Evolutionary conservation across 2,888 invertebrate species (phyloP), one percentile per base, ranked within the genome.

Genomic region (Anthophora plumipes): DNA sequence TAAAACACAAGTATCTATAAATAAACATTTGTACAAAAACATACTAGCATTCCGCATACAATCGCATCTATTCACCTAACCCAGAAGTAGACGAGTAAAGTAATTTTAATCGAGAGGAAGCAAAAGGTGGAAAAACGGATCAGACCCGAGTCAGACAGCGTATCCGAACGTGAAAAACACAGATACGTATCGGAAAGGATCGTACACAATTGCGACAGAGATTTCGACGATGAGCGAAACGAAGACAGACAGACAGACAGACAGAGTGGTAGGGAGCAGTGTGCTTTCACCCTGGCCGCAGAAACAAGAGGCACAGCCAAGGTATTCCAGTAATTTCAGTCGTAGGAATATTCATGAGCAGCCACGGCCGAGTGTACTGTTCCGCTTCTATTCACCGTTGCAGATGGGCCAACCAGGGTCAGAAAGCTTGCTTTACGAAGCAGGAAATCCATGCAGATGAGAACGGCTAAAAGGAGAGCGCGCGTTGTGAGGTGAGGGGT

Each of bases 301-400:
- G 83, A 75, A 84, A 82, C 83, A 80, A 83, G 82, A 85, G 86
- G 77, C 86, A 81, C 87, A 86, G 88, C 84, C 89, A 90, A 90
- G 91, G 90, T 90, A 91, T 91, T 90, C 91, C 84, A 89, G 89
- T 89, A 91, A 92, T 92, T 92, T 88, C 84, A 86, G 83, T 82
- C 83, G 78, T 77, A 85, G 85, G 92, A 92, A 92, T 92, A 92
- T 92, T 92, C 92, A 92, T 92, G 92, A 92, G 89, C 83, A 82
- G 85, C 85, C 84, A 85, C 85, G 86, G 85, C 76, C 78, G 77
- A 77, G 81, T 83, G 86, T 88, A 86, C 88, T 85, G 88, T 88
- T 89, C 85, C 84, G 87, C 88, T 88, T 89, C 89, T 86, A 90
- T 91, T 90, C 89, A 87, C 86, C 76, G 84, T 83, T 70, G 84